Evolutionary conservation across 92 coral and sea anemone genomes (phyloP).

Genomic region (Pocillopora grandis): DNA sequence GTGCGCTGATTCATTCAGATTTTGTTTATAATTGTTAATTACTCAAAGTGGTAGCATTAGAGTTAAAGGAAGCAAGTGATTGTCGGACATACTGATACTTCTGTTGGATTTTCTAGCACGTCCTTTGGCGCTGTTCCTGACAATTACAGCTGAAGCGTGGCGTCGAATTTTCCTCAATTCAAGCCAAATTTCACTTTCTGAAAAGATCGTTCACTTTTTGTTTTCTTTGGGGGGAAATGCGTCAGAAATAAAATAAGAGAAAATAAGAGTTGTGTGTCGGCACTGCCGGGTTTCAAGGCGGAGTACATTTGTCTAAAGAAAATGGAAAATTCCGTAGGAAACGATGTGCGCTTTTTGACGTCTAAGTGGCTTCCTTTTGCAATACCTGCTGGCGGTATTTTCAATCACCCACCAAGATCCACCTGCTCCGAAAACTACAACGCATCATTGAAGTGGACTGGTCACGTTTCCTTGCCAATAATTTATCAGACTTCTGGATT

Average conservation of each 20-base stretch:
- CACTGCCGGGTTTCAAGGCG: background rate
- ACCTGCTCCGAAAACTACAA: background rate
- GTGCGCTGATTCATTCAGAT: background rate
- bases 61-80: background rate
- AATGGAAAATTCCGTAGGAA: background rate
- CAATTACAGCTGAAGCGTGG: background rate
- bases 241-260: background rate
- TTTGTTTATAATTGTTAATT: background rate
- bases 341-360: background rate
- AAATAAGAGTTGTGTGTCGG: background rate
- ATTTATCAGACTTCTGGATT: slow-evolving; percentile 10
- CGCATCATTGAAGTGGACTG: background rate
- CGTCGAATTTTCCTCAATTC: background rate
- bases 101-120: background rate
- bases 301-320: background rate
- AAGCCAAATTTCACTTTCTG: background rate
- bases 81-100: background rate
- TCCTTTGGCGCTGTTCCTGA: background rate
- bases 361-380: background rate
- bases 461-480: background rate
- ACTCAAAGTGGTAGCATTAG: background rate
- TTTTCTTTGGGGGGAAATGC: background rate
- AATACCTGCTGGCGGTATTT: slow-evolving; percentile 16
- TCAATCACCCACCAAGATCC: slow-evolving; percentile 25
- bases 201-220: background rate